These are phyloP conservation scores for Lepeophtheirus nordmannii DNA, from an alignment of 2,888 invertebrate species.

Conservation along the genomic window DNA sequence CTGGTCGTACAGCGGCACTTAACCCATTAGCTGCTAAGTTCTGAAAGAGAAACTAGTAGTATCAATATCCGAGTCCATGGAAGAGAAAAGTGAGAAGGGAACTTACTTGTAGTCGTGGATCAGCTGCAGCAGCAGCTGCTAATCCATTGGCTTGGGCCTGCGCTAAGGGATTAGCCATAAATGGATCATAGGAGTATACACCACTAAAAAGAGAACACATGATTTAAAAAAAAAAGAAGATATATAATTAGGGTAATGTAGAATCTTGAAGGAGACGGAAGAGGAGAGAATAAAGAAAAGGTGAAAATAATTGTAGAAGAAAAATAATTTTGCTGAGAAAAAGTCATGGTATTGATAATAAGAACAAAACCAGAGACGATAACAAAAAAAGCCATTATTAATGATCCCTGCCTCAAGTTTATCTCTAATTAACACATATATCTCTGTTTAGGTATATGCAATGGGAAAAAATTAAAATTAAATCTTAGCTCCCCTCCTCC, in stretches of 20 bases:
- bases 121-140: conserved; percentile 13
- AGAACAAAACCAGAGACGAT: background rate
- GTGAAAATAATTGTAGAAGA: background rate
- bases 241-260: background rate
- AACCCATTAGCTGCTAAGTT: conserved; percentile 17
- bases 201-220: conserved; percentile 6
- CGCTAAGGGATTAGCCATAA: conserved; percentile 20
- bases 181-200: conserved; percentile 21
- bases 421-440: too few species aligned
- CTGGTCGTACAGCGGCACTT: conserved; percentile 16
- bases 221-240: background rate
- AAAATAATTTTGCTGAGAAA: background rate
- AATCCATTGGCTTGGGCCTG: conserved; percentile 22
- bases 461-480: too few species aligned
- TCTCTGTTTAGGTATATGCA: too few species aligned
- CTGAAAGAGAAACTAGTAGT: background rate
- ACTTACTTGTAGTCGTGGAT: conserved; percentile 18
- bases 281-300: too few species aligned
- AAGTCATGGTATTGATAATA: background rate
- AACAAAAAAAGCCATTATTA: too few species aligned
- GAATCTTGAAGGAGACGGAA: too few species aligned
- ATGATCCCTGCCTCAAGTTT: too few species aligned
- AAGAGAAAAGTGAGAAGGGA: background rate
- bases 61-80: background rate
- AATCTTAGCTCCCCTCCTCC: too few species aligned